Percentiles rank a stretch among this genome's conserved stretches.
These are phyloP conservation scores for Aegypius monachus DNA, from an alignment of 2,113 vertebrate species.

Conservation along the genomic window DNA sequence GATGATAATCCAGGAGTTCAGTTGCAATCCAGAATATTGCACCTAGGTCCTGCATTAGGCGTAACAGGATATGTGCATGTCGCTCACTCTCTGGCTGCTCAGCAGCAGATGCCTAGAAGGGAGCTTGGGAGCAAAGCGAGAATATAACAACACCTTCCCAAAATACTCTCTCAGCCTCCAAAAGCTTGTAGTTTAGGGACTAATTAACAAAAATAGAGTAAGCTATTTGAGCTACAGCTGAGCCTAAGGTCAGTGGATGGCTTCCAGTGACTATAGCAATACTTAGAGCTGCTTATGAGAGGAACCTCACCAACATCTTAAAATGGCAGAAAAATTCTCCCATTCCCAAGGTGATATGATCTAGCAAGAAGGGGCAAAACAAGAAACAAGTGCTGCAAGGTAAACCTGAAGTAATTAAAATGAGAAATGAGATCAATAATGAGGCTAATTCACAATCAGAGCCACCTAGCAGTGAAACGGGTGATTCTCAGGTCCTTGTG, in stretches of 20 bases:
- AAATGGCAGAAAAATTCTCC: neutral
- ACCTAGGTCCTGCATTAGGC: neutral
- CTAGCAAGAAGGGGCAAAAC: neutral
- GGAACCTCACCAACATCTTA: neutral
- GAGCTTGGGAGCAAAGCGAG: neutral
- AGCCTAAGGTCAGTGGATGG: neutral
- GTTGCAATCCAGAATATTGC: neutral
- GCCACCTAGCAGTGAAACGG: neutral
- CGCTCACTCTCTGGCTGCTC: neutral
- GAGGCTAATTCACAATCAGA: neutral
- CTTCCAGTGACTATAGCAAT: neutral
- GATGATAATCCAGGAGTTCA: neutral
- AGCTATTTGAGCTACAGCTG: neutral
- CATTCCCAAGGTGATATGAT: neutral
- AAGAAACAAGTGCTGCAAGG: neutral
- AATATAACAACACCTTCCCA: neutral
- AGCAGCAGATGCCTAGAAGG: neutral
- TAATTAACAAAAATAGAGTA: neutral
- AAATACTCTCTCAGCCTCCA: neutral
- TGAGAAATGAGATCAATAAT: neutral
- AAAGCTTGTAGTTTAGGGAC: neutral
- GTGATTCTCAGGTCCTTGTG: neutral
- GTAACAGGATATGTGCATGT: accelerated
- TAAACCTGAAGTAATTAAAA: conserved; percentile 4
- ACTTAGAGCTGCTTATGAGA: neutral